These are phyloP conservation scores for Campylomormyrus numenius DNA, from an alignment of 2,113 vertebrate genomes.

Conservation along the genomic window DNA sequence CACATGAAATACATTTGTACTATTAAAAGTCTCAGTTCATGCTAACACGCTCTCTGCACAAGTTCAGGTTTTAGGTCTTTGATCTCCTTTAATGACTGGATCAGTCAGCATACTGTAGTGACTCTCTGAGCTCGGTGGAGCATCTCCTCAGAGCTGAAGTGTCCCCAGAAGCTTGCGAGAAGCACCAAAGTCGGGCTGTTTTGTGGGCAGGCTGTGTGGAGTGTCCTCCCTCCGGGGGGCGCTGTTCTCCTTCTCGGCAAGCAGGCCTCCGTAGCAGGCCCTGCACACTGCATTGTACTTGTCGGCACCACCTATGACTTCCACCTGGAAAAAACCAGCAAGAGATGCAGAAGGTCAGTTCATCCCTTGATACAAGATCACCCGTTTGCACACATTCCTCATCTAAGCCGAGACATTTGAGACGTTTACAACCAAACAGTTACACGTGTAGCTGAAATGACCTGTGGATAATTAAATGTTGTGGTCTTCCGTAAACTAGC, in stretches of 20 bases:
- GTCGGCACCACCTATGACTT: constrained; percentile 90
- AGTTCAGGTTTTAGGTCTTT: background rate
- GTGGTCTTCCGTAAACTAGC: background rate
- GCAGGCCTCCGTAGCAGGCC: constrained; percentile 71
- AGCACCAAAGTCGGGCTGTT: constrained; percentile 27
- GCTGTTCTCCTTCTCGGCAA: constrained; percentile 65
- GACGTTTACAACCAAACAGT: background rate
- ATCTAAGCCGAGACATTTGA: background rate
- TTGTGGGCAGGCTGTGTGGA: constrained; percentile 24
- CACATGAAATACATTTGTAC: background rate
- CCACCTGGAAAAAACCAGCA: constrained; percentile 61
- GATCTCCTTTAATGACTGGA: background rate
- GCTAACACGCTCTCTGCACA: background rate
- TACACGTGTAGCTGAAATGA: background rate
- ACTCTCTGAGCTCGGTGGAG: background rate
- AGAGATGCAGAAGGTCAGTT: background rate
- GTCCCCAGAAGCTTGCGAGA: constrained; percentile 62
- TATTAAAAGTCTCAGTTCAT: background rate
- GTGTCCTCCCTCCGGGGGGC: constrained; percentile 40
- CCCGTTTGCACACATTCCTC: background rate
- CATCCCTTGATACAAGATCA: background rate
- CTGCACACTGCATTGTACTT: constrained; percentile 89
- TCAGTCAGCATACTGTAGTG: background rate
- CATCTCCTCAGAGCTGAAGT: constrained; percentile 71
- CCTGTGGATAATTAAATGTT: background rate